Conservation (phyloP, 1,140 invertebrate species). For the Meloidogyne chitwoodi region DNA sequence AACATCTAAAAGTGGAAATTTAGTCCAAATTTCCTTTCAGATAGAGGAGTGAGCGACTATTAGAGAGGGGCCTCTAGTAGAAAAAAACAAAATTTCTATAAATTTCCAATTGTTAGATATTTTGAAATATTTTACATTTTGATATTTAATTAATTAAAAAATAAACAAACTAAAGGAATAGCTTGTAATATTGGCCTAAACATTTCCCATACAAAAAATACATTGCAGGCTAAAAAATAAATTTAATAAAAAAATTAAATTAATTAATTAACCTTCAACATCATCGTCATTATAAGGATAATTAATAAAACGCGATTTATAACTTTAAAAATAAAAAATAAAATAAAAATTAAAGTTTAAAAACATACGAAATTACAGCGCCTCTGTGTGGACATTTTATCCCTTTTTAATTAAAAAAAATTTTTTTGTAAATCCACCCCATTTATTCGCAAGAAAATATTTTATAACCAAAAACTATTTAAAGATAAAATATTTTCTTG, state of each 20-base stretch:
- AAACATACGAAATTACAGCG: constrained; percentile 62
- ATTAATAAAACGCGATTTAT: constrained; percentile 59
- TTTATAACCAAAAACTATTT: no score
- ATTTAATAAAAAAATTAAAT: neutral
- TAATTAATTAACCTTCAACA: constrained; percentile 46
- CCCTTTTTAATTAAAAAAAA: constrained; percentile 24
- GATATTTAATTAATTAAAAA: constrained; percentile 31
- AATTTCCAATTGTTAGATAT: no score
- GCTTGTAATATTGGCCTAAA: constrained; percentile 62
- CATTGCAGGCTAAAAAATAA: constrained; percentile 57
- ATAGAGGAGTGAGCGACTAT: no score
- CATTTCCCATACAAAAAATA: constrained; percentile 64
- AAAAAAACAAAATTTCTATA: neutral
- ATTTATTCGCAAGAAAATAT: no score
- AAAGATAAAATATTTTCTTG: no score
- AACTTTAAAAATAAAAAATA: constrained; percentile 24
- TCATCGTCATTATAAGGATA: constrained; percentile 61
- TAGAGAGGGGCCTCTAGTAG: no score
- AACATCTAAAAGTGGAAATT: no score
- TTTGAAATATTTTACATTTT: no score
- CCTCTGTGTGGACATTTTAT: constrained; percentile 63
- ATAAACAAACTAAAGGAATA: constrained; percentile 60
- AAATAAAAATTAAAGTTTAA: constrained; percentile 46
- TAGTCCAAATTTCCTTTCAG: no score
- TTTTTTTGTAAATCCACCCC: no score